Evolutionary conservation across 1,140 invertebrate species (phyloP).

Genomic region (Sweltsa coloradensis): DNA sequence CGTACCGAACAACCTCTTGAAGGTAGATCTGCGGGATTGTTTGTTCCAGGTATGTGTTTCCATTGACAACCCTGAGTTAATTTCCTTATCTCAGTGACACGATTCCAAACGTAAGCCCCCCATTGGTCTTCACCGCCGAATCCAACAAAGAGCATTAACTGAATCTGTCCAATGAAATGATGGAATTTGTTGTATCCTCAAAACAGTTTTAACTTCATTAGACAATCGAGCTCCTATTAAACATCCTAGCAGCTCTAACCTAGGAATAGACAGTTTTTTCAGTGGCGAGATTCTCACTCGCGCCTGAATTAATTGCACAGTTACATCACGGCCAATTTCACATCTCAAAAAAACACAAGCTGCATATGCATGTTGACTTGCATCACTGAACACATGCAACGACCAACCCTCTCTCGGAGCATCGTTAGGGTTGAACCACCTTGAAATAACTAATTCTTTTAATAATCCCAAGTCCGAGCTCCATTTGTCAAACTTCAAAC

Average conservation of each 20-base stretch:
- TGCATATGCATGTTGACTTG: slow-evolving; percentile 23
- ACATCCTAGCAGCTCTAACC: slow-evolving; percentile 26
- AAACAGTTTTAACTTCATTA: slow-evolving; percentile 13
- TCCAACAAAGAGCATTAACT: slow-evolving; percentile 19
- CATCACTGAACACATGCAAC: slow-evolving; percentile 26
- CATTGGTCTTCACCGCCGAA: slow-evolving; percentile 22
- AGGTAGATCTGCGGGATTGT: slow-evolving; percentile 31
- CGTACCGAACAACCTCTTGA: slow-evolving; percentile 26
- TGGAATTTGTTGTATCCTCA: slow-evolving; percentile 12
- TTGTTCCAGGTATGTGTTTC: slow-evolving; percentile 25
- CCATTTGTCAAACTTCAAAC: slow-evolving; percentile 17
- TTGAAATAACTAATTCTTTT: slow-evolving; percentile 19
- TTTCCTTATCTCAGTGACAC: slow-evolving; percentile 16
- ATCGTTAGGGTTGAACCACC: slow-evolving; percentile 12
- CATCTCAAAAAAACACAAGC: slow-evolving; percentile 20
- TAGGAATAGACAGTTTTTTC: slow-evolving; percentile 22
- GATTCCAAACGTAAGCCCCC: slow-evolving; percentile 17
- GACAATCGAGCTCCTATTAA: slow-evolving; percentile 22
- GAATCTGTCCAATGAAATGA: slow-evolving; percentile 25
- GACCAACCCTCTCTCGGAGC: slow-evolving; percentile 2
- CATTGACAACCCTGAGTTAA: slow-evolving; percentile 16
- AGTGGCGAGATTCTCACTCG: slow-evolving; percentile 25
- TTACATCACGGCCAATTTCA: not conserved
- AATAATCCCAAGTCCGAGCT: slow-evolving; percentile 10
- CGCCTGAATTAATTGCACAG: slow-evolving; percentile 19